phyloP scores from a whole-genome alignment of 2,113 vertebrate species.

The Uria lomvia region DNA sequence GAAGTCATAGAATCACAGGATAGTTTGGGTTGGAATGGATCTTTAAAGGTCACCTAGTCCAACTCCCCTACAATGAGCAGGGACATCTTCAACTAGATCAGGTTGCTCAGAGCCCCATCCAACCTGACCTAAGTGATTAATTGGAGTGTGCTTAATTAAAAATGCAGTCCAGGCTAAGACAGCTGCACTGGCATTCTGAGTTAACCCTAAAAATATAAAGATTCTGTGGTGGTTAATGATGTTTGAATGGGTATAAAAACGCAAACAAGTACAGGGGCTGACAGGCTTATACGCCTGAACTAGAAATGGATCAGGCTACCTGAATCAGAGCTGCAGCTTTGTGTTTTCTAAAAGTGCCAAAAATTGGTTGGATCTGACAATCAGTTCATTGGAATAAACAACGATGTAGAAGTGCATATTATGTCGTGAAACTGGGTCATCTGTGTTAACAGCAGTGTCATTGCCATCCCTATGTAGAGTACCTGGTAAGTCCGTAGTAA shows the following conservation, averaged over 20 bases:
- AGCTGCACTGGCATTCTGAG: background rate
- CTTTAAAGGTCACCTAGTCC: background rate
- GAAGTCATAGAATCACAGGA: background rate
- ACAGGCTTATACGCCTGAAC: background rate
- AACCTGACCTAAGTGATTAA: background rate
- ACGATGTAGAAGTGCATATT: background rate
- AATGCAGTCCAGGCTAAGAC: background rate
- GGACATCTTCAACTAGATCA: background rate
- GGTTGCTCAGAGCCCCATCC: background rate
- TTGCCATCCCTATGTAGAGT: background rate
- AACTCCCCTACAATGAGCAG: background rate
- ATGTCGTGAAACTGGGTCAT: background rate
- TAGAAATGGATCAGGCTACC: background rate
- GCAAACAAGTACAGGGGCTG: background rate
- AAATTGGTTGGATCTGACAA: background rate
- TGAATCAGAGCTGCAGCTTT: background rate
- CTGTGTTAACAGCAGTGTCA: background rate
- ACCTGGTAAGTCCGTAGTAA: background rate
- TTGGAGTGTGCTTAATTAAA: background rate
- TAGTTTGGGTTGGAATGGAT: background rate
- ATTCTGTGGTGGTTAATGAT: background rate
- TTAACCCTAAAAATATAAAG: background rate
- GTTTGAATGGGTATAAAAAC: background rate
- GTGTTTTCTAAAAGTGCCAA: background rate
- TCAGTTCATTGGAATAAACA: background rate